Evolutionary conservation across 2,888 invertebrate species (phyloP), one percentile per base, ranked within the genome.

Genomic region (Nycteola revayana): DNA sequence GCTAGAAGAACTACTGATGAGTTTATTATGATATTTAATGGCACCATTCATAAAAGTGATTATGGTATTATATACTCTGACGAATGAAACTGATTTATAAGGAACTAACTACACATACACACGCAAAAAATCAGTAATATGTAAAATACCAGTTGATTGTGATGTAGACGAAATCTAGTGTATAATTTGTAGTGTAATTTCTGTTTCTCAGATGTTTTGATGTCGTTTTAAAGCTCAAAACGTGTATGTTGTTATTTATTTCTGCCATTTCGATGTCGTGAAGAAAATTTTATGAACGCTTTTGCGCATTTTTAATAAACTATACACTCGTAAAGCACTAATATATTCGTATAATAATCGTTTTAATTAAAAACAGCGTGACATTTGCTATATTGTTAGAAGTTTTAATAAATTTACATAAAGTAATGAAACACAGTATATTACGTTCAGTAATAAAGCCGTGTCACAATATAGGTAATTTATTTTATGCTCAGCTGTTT

Each of bases 231-330:
- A 55, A 56, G 65, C 66, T 68, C 64, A 67, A 82, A 54, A 62
- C 31, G 57, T 73, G 69, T 76, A 75, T 53, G 60, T 66, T 75
- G 75, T 81, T 71, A 69, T 66, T 74, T 72, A 71, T 77, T 73
- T 72, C 66, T 54, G 69, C 67, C 58, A 64, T 80, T 85, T 86
- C 77, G 75, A 63, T 86, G 85, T 86, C 76, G 82, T 84, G 74
- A 53, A 67, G 54, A 67, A 49, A n/a, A 66, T 64, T 79, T 81
- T 84, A 72, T 75, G 66, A 81, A 82, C 80, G 87, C 86, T 83
- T 86, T 87, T 87, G 85, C 86, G 85, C 80, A 69, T 75, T 79
- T 83, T 80, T 57, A 53, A 70, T 54, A 54, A 52, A 63, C 58
- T 68, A 61, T 68, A 66, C 60, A 67, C 62, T 60, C 51, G 42